Conservation (phyloP, 2,888 invertebrate species). For the Drosophila meridionalis region DNA sequence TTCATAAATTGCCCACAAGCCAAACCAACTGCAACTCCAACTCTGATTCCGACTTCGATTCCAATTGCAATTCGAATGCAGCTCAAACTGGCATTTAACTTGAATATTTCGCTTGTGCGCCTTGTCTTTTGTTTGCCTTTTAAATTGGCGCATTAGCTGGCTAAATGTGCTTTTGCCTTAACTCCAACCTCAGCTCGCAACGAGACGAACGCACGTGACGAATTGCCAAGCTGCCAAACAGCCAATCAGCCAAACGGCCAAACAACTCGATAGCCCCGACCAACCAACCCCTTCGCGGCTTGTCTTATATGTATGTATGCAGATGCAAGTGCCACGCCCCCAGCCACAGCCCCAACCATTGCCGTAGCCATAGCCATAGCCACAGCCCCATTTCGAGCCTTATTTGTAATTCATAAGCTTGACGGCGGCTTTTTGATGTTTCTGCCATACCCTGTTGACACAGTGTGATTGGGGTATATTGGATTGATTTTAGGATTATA, state of each 20-base stretch:
- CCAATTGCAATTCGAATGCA: slow-evolving; percentile 46
- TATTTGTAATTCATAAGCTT: slow-evolving; percentile 78
- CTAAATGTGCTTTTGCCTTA: slow-evolving; percentile 64
- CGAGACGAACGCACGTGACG: slow-evolving; percentile 63
- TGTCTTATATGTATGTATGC: slow-evolving; percentile 62
- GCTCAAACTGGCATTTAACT: slow-evolving; percentile 72
- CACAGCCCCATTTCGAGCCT: slow-evolving; percentile 45
- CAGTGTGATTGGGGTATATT: not conserved
- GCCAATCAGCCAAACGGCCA: not conserved
- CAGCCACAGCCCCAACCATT: slow-evolving; percentile 8
- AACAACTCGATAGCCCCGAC: not conserved
- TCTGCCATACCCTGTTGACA: not conserved
- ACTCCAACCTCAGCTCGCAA: slow-evolving; percentile 46
- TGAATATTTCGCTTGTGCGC: slow-evolving; percentile 72
- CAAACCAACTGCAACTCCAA: slow-evolving; percentile 27
- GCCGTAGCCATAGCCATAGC: slow-evolving; percentile 5
- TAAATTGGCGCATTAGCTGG: slow-evolving; percentile 76
- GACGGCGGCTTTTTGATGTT: slow-evolving; percentile 74
- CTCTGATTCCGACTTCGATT: slow-evolving; percentile 20
- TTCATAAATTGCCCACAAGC: slow-evolving; percentile 67
- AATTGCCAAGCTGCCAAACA: slow-evolving; percentile 34
- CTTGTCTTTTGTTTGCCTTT: slow-evolving; percentile 54
- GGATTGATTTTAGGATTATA: not conserved
- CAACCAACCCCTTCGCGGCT: not conserved
- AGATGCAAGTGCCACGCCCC: slow-evolving; percentile 71